Percentiles rank a stretch among this genome's conserved stretches.
Evolutionary conservation across 2,888 invertebrate species (phyloP).

Genomic region (Synanthedon vespiformis): DNA sequence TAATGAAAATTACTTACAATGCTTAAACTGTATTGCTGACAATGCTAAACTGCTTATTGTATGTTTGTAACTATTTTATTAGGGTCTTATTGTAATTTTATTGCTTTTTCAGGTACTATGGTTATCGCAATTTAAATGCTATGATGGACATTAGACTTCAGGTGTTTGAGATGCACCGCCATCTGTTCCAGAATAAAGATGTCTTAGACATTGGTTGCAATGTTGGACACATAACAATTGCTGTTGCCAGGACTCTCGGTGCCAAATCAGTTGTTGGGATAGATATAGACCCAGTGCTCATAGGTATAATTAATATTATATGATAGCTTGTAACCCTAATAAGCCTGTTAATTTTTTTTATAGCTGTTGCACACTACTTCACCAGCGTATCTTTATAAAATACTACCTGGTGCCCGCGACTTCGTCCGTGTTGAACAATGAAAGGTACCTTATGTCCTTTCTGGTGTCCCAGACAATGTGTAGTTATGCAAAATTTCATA

Average conservation of each 20-base stretch:
- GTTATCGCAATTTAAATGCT: conserved; percentile 87
- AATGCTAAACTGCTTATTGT: no score
- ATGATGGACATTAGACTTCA: conserved; percentile 87
- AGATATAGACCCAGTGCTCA: conserved; percentile 92
- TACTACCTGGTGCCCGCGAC: no score
- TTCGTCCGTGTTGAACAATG: no score
- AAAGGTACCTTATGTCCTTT: no score
- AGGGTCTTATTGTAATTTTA: conserved; percentile 2
- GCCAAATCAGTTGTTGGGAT: conserved; percentile 91
- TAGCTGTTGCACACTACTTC: no score
- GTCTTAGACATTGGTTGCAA: conserved; percentile 98
- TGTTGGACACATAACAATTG: conserved; percentile 93
- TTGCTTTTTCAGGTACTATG: conserved; percentile 81
- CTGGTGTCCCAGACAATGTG: no score
- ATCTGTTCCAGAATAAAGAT: conserved; percentile 90
- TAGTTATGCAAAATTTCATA: no score
- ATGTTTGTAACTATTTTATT: not conserved
- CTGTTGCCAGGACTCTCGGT: conserved; percentile 86
- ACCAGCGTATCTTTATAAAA: no score
- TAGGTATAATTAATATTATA: conserved; percentile 47
- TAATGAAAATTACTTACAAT: not conserved
- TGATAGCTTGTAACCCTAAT: no score
- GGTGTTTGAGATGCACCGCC: conserved; percentile 81
- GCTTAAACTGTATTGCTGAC: no score
- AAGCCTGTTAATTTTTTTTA: no score